These are phyloP conservation scores for Lycaena phlaeas DNA, from an alignment of 2,888 invertebrate genomes.

Conservation along the genomic window DNA sequence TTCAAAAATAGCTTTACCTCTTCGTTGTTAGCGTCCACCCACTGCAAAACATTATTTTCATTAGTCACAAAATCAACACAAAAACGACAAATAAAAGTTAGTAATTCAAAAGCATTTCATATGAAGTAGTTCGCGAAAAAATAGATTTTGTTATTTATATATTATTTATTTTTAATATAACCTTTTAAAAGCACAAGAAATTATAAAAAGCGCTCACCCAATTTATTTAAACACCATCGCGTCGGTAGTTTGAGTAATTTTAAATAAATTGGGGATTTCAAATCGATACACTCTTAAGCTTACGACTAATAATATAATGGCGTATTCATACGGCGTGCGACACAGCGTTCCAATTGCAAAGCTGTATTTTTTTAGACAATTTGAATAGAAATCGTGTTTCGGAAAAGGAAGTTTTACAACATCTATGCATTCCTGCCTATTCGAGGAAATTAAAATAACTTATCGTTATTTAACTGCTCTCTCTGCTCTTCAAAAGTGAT, in stretches of 20 bases:
- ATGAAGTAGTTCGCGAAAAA: slow-evolving; percentile 36
- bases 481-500: too few species aligned
- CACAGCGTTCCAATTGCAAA: not conserved
- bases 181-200: slow-evolving; percentile 9
- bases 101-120: slow-evolving; percentile 61
- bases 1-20: slow-evolving; percentile 65
- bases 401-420: too few species aligned
- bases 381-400: too few species aligned
- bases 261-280: slow-evolving; percentile 1
- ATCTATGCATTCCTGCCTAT: too few species aligned
- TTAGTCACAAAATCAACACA: slow-evolving; percentile 49
- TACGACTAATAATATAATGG: slow-evolving; percentile 6
- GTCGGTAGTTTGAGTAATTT: not conserved
- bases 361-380: too few species aligned
- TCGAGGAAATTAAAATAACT: too few species aligned
- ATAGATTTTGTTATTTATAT: slow-evolving; percentile 19
- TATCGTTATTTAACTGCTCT: too few species aligned
- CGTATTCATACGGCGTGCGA: slow-evolving; percentile 2
- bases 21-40: slow-evolving; percentile 78
- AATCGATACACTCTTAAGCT: slow-evolving; percentile 8
- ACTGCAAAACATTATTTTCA: slow-evolving; percentile 71
- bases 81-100: slow-evolving; percentile 20
- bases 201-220: slow-evolving; percentile 7
- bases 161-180: slow-evolving; percentile 11
- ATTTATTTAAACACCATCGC: not conserved